These are phyloP conservation scores for Marcusenius ussheri DNA, from an alignment of 2,113 vertebrate genomes.

Conservation along the genomic window DNA sequence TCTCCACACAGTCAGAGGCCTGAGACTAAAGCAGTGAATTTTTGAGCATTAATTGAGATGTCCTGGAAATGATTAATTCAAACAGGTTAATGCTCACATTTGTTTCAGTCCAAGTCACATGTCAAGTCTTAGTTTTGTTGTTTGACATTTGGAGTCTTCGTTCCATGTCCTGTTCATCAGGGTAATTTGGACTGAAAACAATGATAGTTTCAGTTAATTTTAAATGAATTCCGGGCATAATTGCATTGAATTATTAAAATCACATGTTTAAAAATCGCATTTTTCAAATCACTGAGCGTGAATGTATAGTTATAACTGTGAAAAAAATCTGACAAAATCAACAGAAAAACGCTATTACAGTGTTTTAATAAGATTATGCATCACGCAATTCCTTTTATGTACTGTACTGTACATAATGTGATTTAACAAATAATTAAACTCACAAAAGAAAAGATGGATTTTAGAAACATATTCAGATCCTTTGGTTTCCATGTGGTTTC, in stretches of 20 bases:
- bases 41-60: background rate
- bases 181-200: background rate
- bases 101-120: background rate
- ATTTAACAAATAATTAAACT: background rate
- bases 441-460: background rate
- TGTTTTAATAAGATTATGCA: background rate
- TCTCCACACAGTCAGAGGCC: background rate
- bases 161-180: background rate
- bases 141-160: background rate
- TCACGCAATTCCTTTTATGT: background rate
- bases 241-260: slow-evolving; percentile 9
- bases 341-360: background rate
- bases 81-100: background rate
- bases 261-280: background rate
- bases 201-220: background rate
- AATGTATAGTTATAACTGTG: background rate
- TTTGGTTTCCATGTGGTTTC: background rate
- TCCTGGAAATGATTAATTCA: background rate
- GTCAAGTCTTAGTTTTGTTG: background rate
- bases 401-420: background rate
- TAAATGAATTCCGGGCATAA: background rate
- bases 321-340: background rate
- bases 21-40: background rate
- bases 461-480: background rate
- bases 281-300: background rate